Conservation (phyloP, 2,797 vertebrate species). For the Acrossocheilus fasciatus region DNA sequence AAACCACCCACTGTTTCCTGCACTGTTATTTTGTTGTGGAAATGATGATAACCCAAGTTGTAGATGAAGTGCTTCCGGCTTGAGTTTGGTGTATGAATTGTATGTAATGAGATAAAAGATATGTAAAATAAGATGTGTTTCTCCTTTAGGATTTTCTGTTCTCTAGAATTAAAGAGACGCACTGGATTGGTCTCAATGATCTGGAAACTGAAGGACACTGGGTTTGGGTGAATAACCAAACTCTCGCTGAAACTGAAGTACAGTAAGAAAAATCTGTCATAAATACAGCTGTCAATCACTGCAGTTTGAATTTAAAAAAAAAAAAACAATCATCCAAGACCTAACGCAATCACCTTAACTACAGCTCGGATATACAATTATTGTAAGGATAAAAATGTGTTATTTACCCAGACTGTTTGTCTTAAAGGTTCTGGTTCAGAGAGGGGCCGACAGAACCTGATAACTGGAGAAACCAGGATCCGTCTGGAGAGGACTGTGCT, state of each 20-base stretch:
- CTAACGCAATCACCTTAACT: neutral
- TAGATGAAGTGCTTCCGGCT: neutral
- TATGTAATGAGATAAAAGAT: neutral
- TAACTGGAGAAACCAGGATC: constrained; percentile 30
- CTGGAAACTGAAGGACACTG: constrained; percentile 51
- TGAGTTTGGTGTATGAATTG: neutral
- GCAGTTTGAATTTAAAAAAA: too few species aligned
- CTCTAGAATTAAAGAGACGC: neutral
- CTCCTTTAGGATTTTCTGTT: constrained; percentile 17
- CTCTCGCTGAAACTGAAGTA: neutral
- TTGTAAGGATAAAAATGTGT: neutral
- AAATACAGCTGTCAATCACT: too few species aligned
- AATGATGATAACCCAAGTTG: neutral
- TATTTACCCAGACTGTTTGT: neutral
- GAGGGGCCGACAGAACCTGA: neutral
- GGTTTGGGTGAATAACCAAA: constrained; percentile 17
- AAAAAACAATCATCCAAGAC: neutral
- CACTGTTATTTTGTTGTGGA: neutral
- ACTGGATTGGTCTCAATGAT: constrained; percentile 30
- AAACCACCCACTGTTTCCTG: neutral
- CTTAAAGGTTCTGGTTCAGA: neutral
- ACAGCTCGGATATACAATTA: neutral
- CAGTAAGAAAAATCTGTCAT: neutral
- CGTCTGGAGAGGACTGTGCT: constrained; percentile 55
- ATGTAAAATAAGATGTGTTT: neutral